Evolutionary conservation across 2,113 vertebrate genomes (phyloP), one percentile per base, ranked within the genome.

Genomic region (Oncorhynchus kisutch): DNA sequence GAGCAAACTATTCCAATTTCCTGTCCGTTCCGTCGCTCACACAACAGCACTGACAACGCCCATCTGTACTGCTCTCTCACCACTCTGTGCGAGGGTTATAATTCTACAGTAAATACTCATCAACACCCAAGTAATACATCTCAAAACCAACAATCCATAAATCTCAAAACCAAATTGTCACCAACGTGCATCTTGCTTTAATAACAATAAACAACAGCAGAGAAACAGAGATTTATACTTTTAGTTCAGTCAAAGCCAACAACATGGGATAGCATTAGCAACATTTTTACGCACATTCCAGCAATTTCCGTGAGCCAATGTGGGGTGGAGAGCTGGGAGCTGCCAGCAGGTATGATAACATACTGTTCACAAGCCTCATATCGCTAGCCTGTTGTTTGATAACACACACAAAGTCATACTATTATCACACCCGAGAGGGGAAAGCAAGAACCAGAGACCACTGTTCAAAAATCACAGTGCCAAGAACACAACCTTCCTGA

Each of bases 41-140:
- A 86, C 74, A 25, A 82, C 89, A 87, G 78, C 70, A 59, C 48
- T 74, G 91, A 78, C 90, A 85, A 92, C 90, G 79, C 90, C 91
- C 85, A 76, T 82, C 81, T 76, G 73, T 45, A 73, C 3, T 70
- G 67, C 64, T 69, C 39, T 4, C 64, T 5, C 22, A 18, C 70
- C 62, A 64, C 16, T 80, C 13, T 51, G 1, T 68, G 49, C 18
- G 0, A 45, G 39, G 39, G 39, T 45, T 45, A 45, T 45, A 11
- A 11, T 45, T 9, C 9, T 11, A 11, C 39, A 45, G 39, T 45
- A 11, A 12, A 45, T 9, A 45, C 9, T 1, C 9, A 11, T 45
- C 29, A 29, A 67, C 13, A 67, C 24, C 24, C 65, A 12, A 2
- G 2, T n/a, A 67, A 64, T 16, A 67, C 25, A 67, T 67, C 60